A percentile compares a stretch with the other conserved stretches of the same genome.
phyloP scores from a whole-genome alignment of 2,797 vertebrate species.

The Rhinogobio ventralis region DNA sequence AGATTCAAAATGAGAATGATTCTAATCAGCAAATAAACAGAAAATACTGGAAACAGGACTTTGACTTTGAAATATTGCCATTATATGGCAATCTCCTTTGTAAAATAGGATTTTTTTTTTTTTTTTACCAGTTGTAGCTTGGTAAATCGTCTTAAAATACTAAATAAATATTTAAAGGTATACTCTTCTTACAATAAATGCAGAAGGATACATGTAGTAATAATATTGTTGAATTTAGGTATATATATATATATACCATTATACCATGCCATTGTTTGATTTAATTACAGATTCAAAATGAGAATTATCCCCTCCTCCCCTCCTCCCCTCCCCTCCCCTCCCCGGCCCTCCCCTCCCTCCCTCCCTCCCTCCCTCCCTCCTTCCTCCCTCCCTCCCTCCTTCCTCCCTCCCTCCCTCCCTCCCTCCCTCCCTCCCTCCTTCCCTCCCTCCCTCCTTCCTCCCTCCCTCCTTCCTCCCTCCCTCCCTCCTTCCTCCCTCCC shows the following conservation, averaged over 20 bases:
- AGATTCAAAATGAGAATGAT: neutral
- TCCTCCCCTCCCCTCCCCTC: no score
- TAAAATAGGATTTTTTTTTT: neutral
- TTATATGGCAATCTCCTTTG: neutral
- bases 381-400: no score
- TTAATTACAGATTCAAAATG: neutral
- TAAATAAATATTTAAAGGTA: conserved; percentile 67
- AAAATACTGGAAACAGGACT: no score
- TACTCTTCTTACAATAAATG: conserved; percentile 65
- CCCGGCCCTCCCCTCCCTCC: no score
- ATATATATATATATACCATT: no score
- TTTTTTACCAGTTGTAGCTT: conserved; percentile 54
- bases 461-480: no score
- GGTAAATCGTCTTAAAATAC: conserved; percentile 65
- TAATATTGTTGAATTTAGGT: neutral
- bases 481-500: no score
- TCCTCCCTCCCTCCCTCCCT: no score
- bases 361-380: no score
- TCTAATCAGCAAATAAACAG: neutral
- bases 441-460: no score
- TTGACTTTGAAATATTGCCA: neutral
- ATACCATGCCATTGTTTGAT: neutral
- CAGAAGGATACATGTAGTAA: neutral
- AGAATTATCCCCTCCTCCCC: neutral
- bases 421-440: no score